These are phyloP conservation scores for Tor tambroides DNA, from an alignment of 2,113 vertebrate genomes.

Conservation along the genomic window DNA sequence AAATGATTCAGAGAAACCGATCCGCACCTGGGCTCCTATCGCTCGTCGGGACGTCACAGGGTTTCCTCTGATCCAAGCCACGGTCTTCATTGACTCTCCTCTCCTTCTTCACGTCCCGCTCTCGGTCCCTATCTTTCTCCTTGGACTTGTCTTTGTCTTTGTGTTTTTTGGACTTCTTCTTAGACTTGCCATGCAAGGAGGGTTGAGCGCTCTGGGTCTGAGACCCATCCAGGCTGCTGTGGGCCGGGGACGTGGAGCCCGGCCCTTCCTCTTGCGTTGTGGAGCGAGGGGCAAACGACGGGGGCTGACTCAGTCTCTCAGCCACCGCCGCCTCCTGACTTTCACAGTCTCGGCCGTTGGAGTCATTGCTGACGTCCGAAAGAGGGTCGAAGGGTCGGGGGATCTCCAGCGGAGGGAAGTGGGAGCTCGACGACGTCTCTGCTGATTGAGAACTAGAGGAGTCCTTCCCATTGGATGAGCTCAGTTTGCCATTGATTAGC, in stretches of 20 bases:
- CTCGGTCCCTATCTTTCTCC: conserved; percentile 72
- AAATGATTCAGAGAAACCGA: neutral
- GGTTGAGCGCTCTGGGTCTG: conserved; percentile 66
- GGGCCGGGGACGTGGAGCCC: conserved; percentile 52
- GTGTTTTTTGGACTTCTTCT: conserved; percentile 95
- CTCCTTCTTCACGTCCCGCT: conserved; percentile 62
- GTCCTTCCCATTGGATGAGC: conserved; percentile 81
- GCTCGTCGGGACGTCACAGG: conserved; percentile 71
- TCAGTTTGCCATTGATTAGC: conserved; percentile 85
- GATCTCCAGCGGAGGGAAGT: conserved; percentile 78
- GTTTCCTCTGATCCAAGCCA: conserved; percentile 67
- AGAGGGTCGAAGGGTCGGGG: conserved; percentile 85
- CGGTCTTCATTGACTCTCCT: conserved; percentile 61
- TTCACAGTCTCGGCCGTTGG: conserved; percentile 85
- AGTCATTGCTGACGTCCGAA: conserved; percentile 88
- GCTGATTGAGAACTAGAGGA: conserved; percentile 60
- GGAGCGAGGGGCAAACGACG: conserved; percentile 57
- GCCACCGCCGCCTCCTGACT: conserved; percentile 72
- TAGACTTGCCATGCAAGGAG: conserved; percentile 78
- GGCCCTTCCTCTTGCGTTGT: conserved; percentile 24
- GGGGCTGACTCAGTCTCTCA: conserved; percentile 75
- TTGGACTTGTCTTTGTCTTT: conserved; percentile 87
- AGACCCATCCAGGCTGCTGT: conserved; percentile 59
- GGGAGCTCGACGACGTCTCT: conserved; percentile 67
- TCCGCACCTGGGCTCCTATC: conserved; percentile 80